phyloP scores from a whole-genome alignment of 2,113 vertebrate genomes.

The Tonatia bakeri region DNA sequence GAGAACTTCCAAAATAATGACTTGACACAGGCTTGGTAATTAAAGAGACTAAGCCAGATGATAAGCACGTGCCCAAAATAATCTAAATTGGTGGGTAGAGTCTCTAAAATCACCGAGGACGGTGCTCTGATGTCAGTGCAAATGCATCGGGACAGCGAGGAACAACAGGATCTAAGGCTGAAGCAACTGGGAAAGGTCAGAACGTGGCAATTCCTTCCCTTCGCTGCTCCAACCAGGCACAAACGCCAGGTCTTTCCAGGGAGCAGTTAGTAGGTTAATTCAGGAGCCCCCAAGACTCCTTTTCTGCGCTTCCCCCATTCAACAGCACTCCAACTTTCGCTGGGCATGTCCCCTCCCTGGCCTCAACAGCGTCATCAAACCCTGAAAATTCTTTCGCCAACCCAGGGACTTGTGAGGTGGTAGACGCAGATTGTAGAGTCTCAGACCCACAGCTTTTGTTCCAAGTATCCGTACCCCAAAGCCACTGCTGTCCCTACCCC shows the following conservation, averaged over 20 bases:
- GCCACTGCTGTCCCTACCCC: neutral
- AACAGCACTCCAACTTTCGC: accelerated
- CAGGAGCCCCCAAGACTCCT: neutral
- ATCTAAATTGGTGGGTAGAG: neutral
- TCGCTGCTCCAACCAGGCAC: neutral
- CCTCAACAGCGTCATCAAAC: neutral
- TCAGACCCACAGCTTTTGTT: neutral
- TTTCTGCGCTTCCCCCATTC: neutral
- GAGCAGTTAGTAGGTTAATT: neutral
- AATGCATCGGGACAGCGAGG: neutral
- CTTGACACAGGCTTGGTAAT: neutral
- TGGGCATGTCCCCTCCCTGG: neutral
- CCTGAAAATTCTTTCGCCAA: neutral
- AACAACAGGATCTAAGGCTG: neutral
- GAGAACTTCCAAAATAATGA: neutral
- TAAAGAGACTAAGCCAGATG: neutral
- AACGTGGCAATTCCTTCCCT: neutral
- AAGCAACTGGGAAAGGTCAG: neutral
- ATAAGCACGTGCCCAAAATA: neutral
- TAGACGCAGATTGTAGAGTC: accelerated
- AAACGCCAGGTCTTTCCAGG: neutral
- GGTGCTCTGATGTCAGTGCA: neutral
- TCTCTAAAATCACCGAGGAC: neutral
- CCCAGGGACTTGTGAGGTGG: accelerated
- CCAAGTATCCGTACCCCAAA: neutral